A percentile compares a stretch with the other conserved stretches of the same genome.
phyloP scores from a whole-genome alignment of 2,113 vertebrate species.

The Calyptommatus sinebrachiatus region DNA sequence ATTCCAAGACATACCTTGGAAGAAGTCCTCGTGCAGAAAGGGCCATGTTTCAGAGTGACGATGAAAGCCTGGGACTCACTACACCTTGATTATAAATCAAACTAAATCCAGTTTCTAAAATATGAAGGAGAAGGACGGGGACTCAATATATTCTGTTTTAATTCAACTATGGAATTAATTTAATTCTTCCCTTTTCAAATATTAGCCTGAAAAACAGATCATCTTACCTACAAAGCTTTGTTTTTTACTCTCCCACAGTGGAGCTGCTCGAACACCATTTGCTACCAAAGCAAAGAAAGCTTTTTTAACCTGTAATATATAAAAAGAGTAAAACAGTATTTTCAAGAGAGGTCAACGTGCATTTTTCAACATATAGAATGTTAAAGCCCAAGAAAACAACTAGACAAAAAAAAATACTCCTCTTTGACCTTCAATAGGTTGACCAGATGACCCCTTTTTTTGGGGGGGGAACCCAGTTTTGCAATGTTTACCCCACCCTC shows the following conservation, averaged over 20 bases:
- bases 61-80: neutral
- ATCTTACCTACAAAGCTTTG: conserved; percentile 97
- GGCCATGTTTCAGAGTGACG: no score
- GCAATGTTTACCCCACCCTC: no score
- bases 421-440: neutral
- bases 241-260: conserved; percentile 96
- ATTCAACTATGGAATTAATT: neutral
- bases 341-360: neutral
- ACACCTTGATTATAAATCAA: neutral
- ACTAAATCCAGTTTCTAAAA: neutral
- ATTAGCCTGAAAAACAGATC: neutral
- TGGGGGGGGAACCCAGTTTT: no score
- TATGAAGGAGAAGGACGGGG: neutral
- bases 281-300: conserved; percentile 97
- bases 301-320: conserved; percentile 86
- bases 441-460: no score
- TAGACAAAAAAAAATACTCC: neutral
- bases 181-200: neutral
- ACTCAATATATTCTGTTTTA: neutral
- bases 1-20: no score
- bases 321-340: neutral
- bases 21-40: no score
- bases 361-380: neutral
- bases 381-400: neutral
- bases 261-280: conserved; percentile 95